Evolutionary conservation across 2,113 vertebrate species (phyloP), one percentile per base, ranked within the genome.

Genomic region (Heliornis fulica): DNA sequence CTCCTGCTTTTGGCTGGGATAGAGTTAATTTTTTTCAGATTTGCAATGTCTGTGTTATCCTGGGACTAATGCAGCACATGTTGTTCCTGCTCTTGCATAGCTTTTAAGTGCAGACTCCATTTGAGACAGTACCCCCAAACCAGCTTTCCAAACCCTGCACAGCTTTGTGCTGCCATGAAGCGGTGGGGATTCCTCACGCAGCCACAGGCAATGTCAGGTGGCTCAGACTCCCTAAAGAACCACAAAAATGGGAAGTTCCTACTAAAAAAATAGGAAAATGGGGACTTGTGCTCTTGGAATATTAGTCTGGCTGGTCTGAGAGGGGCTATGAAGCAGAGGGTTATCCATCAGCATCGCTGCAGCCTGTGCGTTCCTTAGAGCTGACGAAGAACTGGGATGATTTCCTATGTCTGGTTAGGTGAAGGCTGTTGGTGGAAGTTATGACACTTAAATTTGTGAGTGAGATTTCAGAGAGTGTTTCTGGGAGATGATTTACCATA

Each of bases 401-500:
- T 28, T 74, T 51, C 41, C 66, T 57, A 1, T 2, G 4, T 68
- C 83, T 81, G 34, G 1, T 10, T 15, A 20, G 43, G 25, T 54
- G 65, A 56, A 43, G 64, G 71, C 71, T 54, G n/a, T 28, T 69
- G 1, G 2, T 61, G 32, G 45, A 86, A 66, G 64, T 40, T 59
- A 28, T 41, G 68, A 36, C 2, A 12, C 56, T 70, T 61, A 40
- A 28, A 82, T 82, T 75, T 51, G 43, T 72, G 40, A 81, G 57
- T 31, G 16, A 11, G 71, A 29, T 72, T 64, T 83, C 56, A 66
- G 19, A 78, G 32, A 26, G 26, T 56, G 48, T 64, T 91, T 79
- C 83, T 89, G 72, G 61, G 57, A 84, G 57, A 25, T 72, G 43
- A 87, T 89, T 94, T 89, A 48, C 60, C 56, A n/a, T 56, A 71